Base-by-base conservation (phyloP, 2,888 invertebrate species). In the Apodemia hepburni region DNA sequence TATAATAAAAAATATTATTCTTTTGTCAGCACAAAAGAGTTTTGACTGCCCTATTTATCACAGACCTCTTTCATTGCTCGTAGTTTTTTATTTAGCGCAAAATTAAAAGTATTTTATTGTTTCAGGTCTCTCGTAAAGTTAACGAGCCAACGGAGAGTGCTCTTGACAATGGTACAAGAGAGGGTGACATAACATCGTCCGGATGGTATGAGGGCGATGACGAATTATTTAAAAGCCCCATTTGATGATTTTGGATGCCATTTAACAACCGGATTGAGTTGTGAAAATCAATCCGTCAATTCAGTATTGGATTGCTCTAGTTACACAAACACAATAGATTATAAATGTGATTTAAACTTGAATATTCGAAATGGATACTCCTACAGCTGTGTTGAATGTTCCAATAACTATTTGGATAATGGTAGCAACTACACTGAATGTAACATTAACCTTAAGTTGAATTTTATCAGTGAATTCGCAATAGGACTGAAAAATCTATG, bases 401-500 rank as follows among this genome's bases (percentile, higher is more conserved):
- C 51, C 22, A 51, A 51, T 22, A 51, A 51, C 22, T 22, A 51
- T 51, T 51, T 51, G 22, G 51, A 51, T 4, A 51, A 11, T 18
- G 91, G 90, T 71, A 66, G 79, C 80, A 85, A 87, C 83, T 68
- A 79, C 74, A 76, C 85, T 76, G 2, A 77, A 69, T 91, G 92
- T 75, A 78, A 81, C 74, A 67, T 81, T 84, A 74, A 80, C 75
- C 80, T 92, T 74, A 88, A 89, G 81, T 65, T 92, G 76, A 89
- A 85, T 38, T 73, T 92, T 69, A 72, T 85, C 83, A 0, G 33
- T 33, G 70, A 87, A 3, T 87, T 88, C 67, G 91, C 92, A 68
- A 87, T 79, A 67, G 91, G 89, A 1, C 64, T 89, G 7, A 89
- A 87, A 73, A 82, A 72, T 61, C 69, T 92, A 9, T 92, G 91